Evolutionary conservation across 2,888 invertebrate genomes (phyloP), one percentile per base, ranked within the genome.

Genomic region (Pheosia gnoma): DNA sequence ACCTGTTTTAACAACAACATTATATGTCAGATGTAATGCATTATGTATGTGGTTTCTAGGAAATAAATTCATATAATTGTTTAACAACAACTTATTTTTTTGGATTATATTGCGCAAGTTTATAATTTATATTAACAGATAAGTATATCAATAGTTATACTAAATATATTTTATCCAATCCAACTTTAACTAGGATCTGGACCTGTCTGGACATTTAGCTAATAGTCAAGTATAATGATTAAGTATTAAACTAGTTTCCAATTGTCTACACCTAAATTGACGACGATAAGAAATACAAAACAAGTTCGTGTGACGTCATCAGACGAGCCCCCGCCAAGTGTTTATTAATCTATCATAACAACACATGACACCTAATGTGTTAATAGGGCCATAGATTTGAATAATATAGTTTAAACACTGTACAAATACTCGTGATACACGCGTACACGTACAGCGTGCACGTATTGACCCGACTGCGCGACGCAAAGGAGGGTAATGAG

Each of bases 281-380:
- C 57, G 63, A 8, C 59, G 53, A 66, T 64, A 63, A 54, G 56
- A 61, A 58, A 62, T 11, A 57, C 60, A 70, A 25, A 71, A 72
- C 57, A 67, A 66, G 61, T 59, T 65, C 25, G n/a, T 37, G 59
- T 74, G 68, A 78, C 76, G 61, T 68, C 63, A 59, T 25, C 25
- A 38, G 72, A 58, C 78, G 62, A 71, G 78, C 77, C 77, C 72
- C 72, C 69, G 59, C 52, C 41, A 58, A 60, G 63, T 66, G 56
- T 62, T 65, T 41, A 58, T 59, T 49, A 55, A 67, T 56, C 45
- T 63, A 57, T 57, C 47, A 57, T 47, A 60, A 59, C 25, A 25
- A 25, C 25, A 25, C 2, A 25, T 25, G 25, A 25, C 58, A 59
- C 59, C 47, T 60, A 58, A n/a, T 8, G 43, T 9, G 11, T n/a